A percentile compares a stretch with the other conserved stretches of the same genome.
Conservation (phyloP, 2,113 vertebrate genomes). For the Dendropsophus ebraccatus region DNA sequence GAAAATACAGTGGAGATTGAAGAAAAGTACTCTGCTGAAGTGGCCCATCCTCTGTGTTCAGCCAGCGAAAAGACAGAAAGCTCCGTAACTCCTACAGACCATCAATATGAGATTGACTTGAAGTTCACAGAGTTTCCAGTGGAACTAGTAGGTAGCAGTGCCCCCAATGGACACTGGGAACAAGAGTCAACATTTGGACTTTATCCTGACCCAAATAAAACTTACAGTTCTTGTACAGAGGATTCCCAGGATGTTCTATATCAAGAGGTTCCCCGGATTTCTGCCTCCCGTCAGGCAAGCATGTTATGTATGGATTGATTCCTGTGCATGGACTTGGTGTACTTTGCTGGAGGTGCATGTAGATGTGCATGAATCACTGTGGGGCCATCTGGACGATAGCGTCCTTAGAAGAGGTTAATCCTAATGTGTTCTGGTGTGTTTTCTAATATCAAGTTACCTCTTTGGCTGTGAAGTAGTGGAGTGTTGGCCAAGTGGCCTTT, state of each 20-base stretch:
- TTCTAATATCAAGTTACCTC: background rate
- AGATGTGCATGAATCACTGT: conserved; percentile 60
- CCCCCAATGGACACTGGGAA: background rate
- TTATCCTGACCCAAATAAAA: conserved; percentile 60
- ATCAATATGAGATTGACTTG: background rate
- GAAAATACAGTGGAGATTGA: conserved; percentile 71
- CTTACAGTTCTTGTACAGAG: conserved; percentile 64
- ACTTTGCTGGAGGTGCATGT: conserved; percentile 61
- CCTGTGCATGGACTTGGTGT: conserved; percentile 55
- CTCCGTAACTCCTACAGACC: background rate
- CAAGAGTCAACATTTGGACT: background rate
- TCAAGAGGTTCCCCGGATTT: conserved; percentile 78
- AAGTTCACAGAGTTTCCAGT: background rate
- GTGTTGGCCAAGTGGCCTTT: background rate
- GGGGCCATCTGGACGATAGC: conserved; percentile 53
- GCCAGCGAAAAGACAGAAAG: background rate
- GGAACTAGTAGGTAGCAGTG: background rate
- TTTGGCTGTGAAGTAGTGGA: background rate
- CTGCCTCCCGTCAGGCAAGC: conserved; percentile 95
- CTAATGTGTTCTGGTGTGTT: conserved; percentile 1
- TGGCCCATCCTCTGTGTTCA: conserved; percentile 52
- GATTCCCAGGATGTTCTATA: conserved; percentile 59
- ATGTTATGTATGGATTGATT: conserved; percentile 54
- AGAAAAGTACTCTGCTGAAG: conserved; percentile 76
- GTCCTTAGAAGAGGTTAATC: background rate